Percentiles rank a stretch among this genome's conserved stretches.
Evolutionary conservation across 30 jellyfish, hydroid and myxozoan genomes (phyloP).

Genomic region (Morbakka virulenta): DNA sequence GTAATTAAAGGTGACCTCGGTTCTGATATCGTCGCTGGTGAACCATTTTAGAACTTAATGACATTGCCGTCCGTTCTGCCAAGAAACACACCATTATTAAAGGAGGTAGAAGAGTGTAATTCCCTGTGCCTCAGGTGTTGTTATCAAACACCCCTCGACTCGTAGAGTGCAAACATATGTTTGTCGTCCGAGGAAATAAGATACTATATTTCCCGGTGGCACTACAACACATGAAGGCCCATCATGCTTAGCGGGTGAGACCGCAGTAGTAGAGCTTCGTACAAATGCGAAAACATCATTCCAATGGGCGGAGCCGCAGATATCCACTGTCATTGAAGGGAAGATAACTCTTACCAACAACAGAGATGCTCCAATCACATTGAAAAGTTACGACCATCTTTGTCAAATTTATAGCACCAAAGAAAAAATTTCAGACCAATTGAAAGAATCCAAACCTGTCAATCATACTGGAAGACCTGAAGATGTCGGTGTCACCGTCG

Average conservation of each 20-base stretch:
- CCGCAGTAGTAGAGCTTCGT: neutral
- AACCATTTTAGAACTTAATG: neutral
- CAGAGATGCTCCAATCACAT: neutral
- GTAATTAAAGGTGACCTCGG: no score
- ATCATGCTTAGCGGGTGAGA: neutral
- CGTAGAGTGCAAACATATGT: neutral
- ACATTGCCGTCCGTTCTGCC: neutral
- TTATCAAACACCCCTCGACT: neutral
- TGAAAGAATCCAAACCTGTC: no score
- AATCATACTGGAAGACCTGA: neutral
- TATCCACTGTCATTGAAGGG: neutral
- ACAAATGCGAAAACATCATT: neutral
- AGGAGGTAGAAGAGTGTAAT: neutral
- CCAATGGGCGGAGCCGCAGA: no score
- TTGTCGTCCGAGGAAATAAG: neutral
- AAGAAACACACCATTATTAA: neutral
- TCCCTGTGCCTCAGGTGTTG: neutral
- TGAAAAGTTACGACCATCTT: neutral
- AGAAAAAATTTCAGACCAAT: neutral
- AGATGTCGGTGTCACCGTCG: neutral
- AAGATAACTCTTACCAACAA: neutral
- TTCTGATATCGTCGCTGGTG: no score
- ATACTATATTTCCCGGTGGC: neutral
- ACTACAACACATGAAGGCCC: neutral
- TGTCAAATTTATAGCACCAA: neutral